Evolutionary conservation across 2,888 invertebrate genomes (phyloP).

Genomic region (Pachydiplax longipennis): DNA sequence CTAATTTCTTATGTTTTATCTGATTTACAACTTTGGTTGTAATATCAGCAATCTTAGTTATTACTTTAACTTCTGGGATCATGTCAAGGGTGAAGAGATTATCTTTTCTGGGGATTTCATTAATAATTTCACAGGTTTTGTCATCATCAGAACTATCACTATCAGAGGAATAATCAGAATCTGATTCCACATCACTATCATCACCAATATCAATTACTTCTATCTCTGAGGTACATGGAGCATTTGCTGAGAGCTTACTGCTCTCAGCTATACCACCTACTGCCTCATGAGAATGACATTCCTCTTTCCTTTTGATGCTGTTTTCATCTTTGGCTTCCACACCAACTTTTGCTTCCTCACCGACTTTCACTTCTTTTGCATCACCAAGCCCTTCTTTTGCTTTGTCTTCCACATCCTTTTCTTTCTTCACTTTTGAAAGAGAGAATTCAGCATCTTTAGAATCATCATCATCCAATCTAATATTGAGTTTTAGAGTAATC

Average conservation of each 20-base stretch:
- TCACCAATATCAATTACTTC: conserved; percentile 29
- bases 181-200: neutral
- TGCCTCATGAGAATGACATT: neutral
- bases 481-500: neutral
- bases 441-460: neutral
- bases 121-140: neutral
- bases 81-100: neutral
- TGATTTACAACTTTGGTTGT: neutral
- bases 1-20: conserved; percentile 44
- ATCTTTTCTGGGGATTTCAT: neutral
- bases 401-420: neutral
- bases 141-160: neutral
- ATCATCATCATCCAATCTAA: neutral
- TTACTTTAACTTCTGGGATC: conserved; percentile 35
- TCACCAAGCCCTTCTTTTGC: too few relatives aligned
- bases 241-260: neutral
- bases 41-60: conserved; percentile 19
- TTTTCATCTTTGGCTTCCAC: neutral
- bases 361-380: too few relatives aligned
- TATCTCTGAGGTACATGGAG: neutral
- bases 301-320: too few relatives aligned
- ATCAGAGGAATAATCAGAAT: neutral
- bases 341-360: neutral
- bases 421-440: neutral
- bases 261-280: neutral